A percentile compares a stretch with the other conserved stretches of the same genome.
Evolutionary conservation across 2,888 invertebrate genomes (phyloP).

Genomic region (Cataglyphis altisquamis): DNA sequence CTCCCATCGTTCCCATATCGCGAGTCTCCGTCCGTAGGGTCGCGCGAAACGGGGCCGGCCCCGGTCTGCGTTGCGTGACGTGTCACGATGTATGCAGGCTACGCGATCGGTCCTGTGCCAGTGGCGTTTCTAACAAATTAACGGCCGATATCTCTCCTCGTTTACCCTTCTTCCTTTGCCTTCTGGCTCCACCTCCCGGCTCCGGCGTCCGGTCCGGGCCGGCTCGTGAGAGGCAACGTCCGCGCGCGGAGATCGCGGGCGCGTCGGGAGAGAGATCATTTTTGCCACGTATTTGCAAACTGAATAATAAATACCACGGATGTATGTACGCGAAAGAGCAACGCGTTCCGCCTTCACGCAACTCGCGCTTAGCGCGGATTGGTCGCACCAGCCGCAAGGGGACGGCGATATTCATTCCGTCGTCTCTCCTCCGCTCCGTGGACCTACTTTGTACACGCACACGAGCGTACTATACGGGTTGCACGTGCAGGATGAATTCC

Average conservation of each 20-base stretch:
- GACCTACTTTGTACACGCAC: constrained; percentile 73
- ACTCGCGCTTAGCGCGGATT: constrained; percentile 84
- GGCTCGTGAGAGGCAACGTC: constrained; percentile 50
- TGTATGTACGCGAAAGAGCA: constrained; percentile 81
- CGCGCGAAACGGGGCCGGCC: constrained; percentile 1
- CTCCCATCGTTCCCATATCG: background rate
- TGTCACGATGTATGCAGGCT: background rate
- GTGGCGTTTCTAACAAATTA: constrained; percentile 84
- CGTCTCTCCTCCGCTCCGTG: constrained; percentile 68
- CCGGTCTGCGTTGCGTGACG: background rate
- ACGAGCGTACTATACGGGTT: constrained; percentile 30
- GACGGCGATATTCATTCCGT: constrained; percentile 83
- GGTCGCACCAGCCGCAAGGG: constrained; percentile 84
- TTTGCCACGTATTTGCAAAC: constrained; percentile 86
- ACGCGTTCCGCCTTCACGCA: constrained; percentile 86
- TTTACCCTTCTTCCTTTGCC: constrained; percentile 70
- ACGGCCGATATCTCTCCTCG: constrained; percentile 78
- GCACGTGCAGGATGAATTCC: constrained; percentile 36
- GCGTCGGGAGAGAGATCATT: constrained; percentile 82
- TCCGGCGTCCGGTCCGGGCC: constrained; percentile 47
- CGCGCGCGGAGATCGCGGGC: constrained; percentile 21
- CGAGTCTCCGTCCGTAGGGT: background rate
- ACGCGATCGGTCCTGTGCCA: constrained; percentile 74
- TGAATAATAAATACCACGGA: constrained; percentile 85
- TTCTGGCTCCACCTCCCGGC: constrained; percentile 82